Percentiles rank a stretch among this genome's conserved stretches.
Conservation (phyloP, 2,888 invertebrate genomes). For the Xanthia icteritia region DNA sequence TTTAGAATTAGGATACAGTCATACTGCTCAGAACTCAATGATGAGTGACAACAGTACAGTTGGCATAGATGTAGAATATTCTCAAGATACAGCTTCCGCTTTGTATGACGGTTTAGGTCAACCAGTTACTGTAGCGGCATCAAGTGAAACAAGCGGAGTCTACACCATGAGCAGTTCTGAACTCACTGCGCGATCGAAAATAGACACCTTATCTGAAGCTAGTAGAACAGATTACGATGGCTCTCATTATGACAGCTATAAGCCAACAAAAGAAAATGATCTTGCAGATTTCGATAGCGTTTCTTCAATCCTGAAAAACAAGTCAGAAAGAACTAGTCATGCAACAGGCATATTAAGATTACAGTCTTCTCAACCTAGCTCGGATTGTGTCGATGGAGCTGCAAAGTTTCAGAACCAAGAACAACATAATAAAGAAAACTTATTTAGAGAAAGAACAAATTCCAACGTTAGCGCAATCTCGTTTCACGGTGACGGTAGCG, state of each 20-base stretch:
- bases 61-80: constrained; percentile 92
- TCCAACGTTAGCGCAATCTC: constrained; percentile 95
- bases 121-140: constrained; percentile 91
- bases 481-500: constrained; percentile 97
- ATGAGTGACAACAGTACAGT: constrained; percentile 93
- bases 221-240: constrained; percentile 86
- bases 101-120: constrained; percentile 89
- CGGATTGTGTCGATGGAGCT: constrained; percentile 90
- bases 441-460: constrained; percentile 93
- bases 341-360: constrained; percentile 75
- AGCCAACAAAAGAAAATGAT: constrained; percentile 88
- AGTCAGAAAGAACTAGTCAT: constrained; percentile 85
- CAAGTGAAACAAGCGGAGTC: constrained; percentile 96
- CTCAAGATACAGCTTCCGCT: constrained; percentile 90
- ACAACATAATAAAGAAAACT: constrained; percentile 85
- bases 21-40: constrained; percentile 96
- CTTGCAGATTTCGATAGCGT: constrained; percentile 88
- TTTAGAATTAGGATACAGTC: constrained; percentile 95
- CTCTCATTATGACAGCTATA: constrained; percentile 91
- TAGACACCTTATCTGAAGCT: constrained; percentile 87
- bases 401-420: constrained; percentile 81
- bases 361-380: constrained; percentile 74
- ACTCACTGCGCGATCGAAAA: constrained; percentile 91
- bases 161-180: constrained; percentile 94
- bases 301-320: constrained; percentile 88